These are phyloP conservation scores for Acleris cristana DNA, from an alignment of 2,888 invertebrate genomes.

Conservation along the genomic window DNA sequence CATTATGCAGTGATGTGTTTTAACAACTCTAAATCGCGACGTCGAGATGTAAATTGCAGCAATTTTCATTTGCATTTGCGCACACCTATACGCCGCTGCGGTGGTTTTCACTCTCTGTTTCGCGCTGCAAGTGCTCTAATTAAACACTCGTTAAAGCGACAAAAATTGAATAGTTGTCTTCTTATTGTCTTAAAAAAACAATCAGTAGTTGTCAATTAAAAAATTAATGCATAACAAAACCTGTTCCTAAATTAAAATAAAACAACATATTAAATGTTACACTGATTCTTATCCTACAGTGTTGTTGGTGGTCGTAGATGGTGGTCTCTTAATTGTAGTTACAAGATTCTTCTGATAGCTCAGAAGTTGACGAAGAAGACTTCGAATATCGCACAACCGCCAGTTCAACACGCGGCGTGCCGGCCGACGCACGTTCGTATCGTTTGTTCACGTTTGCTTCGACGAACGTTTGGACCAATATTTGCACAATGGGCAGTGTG, in stretches of 20 bases:
- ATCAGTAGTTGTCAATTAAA: too few species aligned
- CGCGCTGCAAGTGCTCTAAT: background rate
- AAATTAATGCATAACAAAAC: too few species aligned
- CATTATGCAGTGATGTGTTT: background rate
- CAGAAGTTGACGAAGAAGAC: conserved; percentile 58
- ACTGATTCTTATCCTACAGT: too few species aligned
- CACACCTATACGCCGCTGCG: conserved; percentile 6
- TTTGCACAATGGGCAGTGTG: conserved; percentile 66
- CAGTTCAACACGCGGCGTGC: conserved; percentile 61
- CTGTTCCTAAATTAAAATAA: too few species aligned
- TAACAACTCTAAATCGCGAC: conserved; percentile 5
- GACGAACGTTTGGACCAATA: conserved; percentile 57
- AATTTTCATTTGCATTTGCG: conserved; percentile 31
- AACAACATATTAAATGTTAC: too few species aligned
- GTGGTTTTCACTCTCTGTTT: conserved; percentile 25
- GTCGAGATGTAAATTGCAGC: conserved; percentile 31
- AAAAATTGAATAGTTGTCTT: too few species aligned
- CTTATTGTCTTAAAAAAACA: too few species aligned
- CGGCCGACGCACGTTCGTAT: conserved; percentile 63
- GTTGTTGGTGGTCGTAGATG: too few species aligned
- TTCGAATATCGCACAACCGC: conserved; percentile 52
- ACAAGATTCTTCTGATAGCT: background rate
- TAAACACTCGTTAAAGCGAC: too few species aligned
- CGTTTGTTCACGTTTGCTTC: conserved; percentile 61
- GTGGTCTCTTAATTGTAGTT: background rate